Base-by-base conservation (phyloP, 1,140 invertebrate species). In the Oedothorax gibbosus region DNA sequence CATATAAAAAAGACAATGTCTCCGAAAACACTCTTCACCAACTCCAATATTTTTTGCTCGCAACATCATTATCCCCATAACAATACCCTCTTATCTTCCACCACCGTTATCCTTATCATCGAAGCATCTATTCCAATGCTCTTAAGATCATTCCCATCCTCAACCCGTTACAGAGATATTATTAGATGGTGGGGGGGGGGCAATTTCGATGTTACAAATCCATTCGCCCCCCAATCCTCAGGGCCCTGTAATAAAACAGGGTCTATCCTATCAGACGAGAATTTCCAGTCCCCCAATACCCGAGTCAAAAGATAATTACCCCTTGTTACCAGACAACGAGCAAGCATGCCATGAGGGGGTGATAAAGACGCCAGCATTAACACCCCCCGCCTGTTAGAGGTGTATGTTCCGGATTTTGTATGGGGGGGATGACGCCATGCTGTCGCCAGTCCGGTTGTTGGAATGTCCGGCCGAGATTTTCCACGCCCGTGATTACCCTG, bases 301-400 rank as follows among this genome's bases (percentile, higher is more conserved):
- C 68, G 53, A 82, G 80, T 72, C 68, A 73, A 82, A 21, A 82
- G 80, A 82, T 82, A 82, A 82, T 82, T 82, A 82, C 80, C 80
- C 80, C 80, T 82, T 82, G 80, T 82, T 82, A 82, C 80, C 57
- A 72, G 66, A 81, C 78, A 81, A 81, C 78, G 78, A 81, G 78
- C 57, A 81, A 81, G 78, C 78, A 81, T 81, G 78, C 78, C 78
- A 81, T 71, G 53, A 2, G 78, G 78, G 78, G 78, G 78, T 68
- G 78, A 81, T 81, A 81, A 81, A 81, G 66, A 81, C 66, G 66
- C 78, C 66, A 71, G 78, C 65, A 71, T 81, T 81, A 81, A 21
- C 78, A 81, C 78, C 78, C 78, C 54, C 78, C 21, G 21, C 20
- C 6, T 11, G 12, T 65, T 68, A 68, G 65, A 71, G 69, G 51